phyloP scores from a whole-genome alignment of 2,797 vertebrate genomes.

The Aldrovandia affinis region DNA sequence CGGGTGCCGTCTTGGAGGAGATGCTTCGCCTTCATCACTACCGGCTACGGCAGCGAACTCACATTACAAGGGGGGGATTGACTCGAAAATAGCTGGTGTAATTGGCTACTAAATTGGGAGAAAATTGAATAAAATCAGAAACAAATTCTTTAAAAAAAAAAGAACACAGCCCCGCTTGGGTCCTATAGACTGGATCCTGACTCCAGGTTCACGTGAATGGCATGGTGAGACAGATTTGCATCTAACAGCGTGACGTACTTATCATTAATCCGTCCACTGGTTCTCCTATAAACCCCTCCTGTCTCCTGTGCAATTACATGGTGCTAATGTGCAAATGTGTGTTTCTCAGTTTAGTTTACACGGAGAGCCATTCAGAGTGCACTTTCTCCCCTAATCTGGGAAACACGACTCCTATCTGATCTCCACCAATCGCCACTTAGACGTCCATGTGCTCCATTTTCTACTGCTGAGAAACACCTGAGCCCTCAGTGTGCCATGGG shows the following conservation, averaged over 20 bases:
- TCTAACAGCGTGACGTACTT: neutral
- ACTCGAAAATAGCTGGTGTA: too few species aligned
- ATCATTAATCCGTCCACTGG: neutral
- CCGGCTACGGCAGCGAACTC: too few species aligned
- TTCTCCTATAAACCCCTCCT: neutral
- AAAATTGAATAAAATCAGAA: too few species aligned
- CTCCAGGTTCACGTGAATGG: neutral
- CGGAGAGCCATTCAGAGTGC: constrained; percentile 34
- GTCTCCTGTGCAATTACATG: neutral
- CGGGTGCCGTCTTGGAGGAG: too few species aligned
- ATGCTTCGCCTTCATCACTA: too few species aligned
- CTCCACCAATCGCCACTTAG: constrained; percentile 58
- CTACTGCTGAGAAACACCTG: neutral
- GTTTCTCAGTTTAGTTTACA: neutral
- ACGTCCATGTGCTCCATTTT: constrained; percentile 10
- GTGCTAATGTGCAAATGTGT: constrained; percentile 4
- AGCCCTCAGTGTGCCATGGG: neutral
- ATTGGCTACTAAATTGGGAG: too few species aligned
- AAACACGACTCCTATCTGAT: constrained; percentile 66
- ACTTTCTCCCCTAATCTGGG: constrained; percentile 59
- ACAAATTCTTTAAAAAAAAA: too few species aligned
- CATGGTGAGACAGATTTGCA: neutral
- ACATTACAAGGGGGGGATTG: too few species aligned
- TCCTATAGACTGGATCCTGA: neutral
- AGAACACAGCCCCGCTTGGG: too few species aligned